Evolutionary conservation across 2,888 invertebrate species (phyloP), one percentile per base, ranked within the genome.

Genomic region (Pseudococcus jackbeardsleyi): DNA sequence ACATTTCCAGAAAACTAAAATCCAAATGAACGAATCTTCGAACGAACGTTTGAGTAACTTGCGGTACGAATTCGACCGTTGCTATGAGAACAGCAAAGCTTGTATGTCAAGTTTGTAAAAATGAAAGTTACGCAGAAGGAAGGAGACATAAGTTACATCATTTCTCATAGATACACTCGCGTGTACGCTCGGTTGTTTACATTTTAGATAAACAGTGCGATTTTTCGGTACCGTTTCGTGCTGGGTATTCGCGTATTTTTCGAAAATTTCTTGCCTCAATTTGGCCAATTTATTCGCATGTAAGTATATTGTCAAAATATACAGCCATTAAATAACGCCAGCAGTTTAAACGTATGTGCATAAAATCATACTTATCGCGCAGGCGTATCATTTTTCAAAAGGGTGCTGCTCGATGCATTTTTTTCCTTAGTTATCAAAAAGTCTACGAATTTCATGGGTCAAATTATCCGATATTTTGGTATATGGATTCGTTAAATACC

Each of bases 41-140:
- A 39, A 46, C 79, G 79, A 82, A 82, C 79, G 79, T 59, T 39
- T 42, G 22, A 39, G 59, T 64, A 59, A 86, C 68, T 86, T 68
- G 33, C 64, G 64, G 64, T 64, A 68, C 68, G 86, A 86, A 39
- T 86, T 68, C 42, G 22, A 68, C 68, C 54, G 86, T 86, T 86
- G 86, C 86, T 86, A 86, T 86, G 86, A 86, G 86, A 86, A 86
- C 86, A 86, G 86, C 33, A 86, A 86, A 86, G 86, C 86, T 86
- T 86, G 86, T 86, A 68, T 86, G 86, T 86, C 86, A 86, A 86
- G 86, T 86, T 86, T 86, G 86, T 86, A 86, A 86, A 86, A 86
- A 86, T 86, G 86, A 86, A 86, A 86, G 86, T 86, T 86, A 86
- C 64, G 86, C 46, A 86, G 86, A 86, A 86, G 68, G 86, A 86